These are phyloP conservation scores for Lasioglossum vierecki DNA, from an alignment of 2,888 invertebrate species.

Conservation along the genomic window DNA sequence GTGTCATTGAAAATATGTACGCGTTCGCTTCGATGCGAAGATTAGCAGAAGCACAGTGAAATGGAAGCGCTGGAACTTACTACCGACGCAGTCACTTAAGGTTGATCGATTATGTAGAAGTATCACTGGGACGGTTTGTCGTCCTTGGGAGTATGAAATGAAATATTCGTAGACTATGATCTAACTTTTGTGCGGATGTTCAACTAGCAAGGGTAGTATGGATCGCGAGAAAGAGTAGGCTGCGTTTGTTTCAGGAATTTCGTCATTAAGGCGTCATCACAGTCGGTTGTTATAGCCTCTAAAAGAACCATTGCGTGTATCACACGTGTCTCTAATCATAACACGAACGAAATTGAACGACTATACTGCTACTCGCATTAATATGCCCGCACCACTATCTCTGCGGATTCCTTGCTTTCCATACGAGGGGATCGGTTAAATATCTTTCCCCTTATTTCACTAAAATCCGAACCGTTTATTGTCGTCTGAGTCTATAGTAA, in stretches of 20 bases:
- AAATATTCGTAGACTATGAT: slow-evolving; percentile 70
- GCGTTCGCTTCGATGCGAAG: slow-evolving; percentile 15
- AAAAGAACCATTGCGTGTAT: slow-evolving; percentile 24
- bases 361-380: neutral
- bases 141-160: slow-evolving; percentile 73
- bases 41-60: slow-evolving; percentile 4
- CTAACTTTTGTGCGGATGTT: slow-evolving; percentile 62
- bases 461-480: too few relatives aligned
- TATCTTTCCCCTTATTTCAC: too few relatives aligned
- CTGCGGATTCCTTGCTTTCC: neutral
- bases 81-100: slow-evolving; percentile 22
- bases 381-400: neutral
- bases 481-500: too few relatives aligned
- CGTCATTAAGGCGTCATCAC: slow-evolving; percentile 36
- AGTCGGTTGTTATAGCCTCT: slow-evolving; percentile 34
- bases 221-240: slow-evolving; percentile 20
- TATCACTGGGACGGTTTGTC: slow-evolving; percentile 63
- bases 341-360: slow-evolving; percentile 6
- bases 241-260: slow-evolving; percentile 32
- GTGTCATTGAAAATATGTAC: neutral
- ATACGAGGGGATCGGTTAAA: neutral
- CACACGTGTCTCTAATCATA: slow-evolving; percentile 32
- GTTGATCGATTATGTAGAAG: slow-evolving; percentile 70
- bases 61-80: slow-evolving; percentile 24
- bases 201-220: slow-evolving; percentile 40